Base-by-base conservation (phyloP, 2,113 vertebrate species). In the Beaufortia kweichowensis region DNA sequence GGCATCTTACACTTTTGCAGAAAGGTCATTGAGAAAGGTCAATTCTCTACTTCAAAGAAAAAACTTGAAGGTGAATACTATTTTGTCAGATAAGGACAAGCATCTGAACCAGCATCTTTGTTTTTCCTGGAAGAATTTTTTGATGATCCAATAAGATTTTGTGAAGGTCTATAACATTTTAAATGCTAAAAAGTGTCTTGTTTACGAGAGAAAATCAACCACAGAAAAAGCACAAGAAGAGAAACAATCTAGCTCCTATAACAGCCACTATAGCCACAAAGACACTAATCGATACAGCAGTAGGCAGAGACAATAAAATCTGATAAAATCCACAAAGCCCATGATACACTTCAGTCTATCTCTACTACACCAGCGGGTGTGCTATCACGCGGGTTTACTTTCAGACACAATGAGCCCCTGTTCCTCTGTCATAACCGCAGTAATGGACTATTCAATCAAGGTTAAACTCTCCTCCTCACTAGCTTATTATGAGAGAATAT, bases 401-500 rank as follows among this genome's bases (percentile, higher is more conserved):
- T 19, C n/a, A 8, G 17, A 86, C 75, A 85, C 65, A 79, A 85
- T 77, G 67, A 73, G 75, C 35, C 68, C 78, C 75, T 86, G 81
- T 86, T 73, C 76, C 70, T 63, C n/a, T 55, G 33, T 81, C 76
- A 82, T 1, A 4, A 63, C 77, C 70, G 31, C 35, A 60, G 21
- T 66, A 81, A 62, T 73, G 53, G 83, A 67, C 64, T 77, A 65
- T 80, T 74, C 48, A 74, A 46, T 76, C 72, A 70, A 78, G 62
- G 65, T 76, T 83, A 70, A 62, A 41, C 67, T 39, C 35, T 70
- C 48, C 26, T 73, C 65, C 70, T 81, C 68, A 81, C 79, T 75
- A 65, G 48, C 46, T 33, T 48, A 85, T 87, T 85, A 81, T 74
- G 67, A 79, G 60, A 31, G 78, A 79, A 72, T 77, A 83, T 84